These are phyloP conservation scores for Leptocoma aspasia DNA, from an alignment of 2,113 vertebrate species.

Conservation along the genomic window DNA sequence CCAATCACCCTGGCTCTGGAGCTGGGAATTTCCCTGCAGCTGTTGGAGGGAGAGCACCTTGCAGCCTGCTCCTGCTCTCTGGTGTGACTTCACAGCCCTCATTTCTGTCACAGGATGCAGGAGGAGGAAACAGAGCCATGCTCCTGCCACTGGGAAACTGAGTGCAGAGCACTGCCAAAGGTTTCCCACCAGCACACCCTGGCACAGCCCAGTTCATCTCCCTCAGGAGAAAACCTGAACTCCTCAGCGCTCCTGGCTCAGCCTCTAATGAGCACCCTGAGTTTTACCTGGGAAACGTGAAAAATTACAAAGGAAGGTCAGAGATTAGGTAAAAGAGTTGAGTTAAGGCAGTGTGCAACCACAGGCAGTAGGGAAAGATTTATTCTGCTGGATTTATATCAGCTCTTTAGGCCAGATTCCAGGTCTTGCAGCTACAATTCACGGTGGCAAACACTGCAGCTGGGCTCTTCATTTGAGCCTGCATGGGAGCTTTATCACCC, in stretches of 20 bases:
- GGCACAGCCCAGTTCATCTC: neutral
- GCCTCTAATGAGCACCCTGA: neutral
- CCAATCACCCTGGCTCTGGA: neutral
- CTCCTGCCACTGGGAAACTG: neutral
- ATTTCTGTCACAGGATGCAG: accelerated
- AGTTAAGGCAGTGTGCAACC: conserved; percentile 48
- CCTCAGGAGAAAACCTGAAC: neutral
- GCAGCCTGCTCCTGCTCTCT: neutral
- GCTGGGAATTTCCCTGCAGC: neutral
- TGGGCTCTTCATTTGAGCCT: conserved; percentile 34
- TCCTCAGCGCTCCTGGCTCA: neutral
- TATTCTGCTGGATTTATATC: conserved; percentile 64
- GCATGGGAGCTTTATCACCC: conserved; percentile 51
- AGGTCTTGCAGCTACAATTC: conserved; percentile 65
- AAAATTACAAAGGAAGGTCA: conserved; percentile 55
- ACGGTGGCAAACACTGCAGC: conserved; percentile 46
- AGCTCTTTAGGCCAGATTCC: conserved; percentile 59
- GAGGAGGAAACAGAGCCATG: neutral
- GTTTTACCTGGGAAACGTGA: conserved; percentile 47
- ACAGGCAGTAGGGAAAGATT: conserved; percentile 37
- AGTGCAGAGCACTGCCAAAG: neutral
- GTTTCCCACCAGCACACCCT: neutral
- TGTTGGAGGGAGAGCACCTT: neutral
- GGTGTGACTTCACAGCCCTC: accelerated
- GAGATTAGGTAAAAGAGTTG: conserved; percentile 68